Evolutionary conservation across 2,797 vertebrate genomes (phyloP), one percentile per base, ranked within the genome.

Genomic region (Gila robusta): DNA sequence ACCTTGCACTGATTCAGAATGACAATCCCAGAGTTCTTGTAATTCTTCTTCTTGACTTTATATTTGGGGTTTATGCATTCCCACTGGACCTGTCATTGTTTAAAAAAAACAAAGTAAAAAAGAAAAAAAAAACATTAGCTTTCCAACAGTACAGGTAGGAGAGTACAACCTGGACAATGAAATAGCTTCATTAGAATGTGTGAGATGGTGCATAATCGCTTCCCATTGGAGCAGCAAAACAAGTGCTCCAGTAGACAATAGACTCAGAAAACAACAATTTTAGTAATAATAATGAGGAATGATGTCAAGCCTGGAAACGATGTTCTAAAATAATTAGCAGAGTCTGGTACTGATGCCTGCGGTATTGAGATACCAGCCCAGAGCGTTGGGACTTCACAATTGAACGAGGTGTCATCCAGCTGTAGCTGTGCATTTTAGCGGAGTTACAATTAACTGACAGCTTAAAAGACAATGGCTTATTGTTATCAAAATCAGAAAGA

Each of bases 1-100:
- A 99, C 98, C 97, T 99, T 99, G 95, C 98, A 99, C 90, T 96
- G 97, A 91, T 97, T 99, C 85, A 99, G 96, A 89, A 99, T 99
- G 72, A 99, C 96, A 0, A 98, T 97, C 92, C 98, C 98, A 2
- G 98, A 99, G 93, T 99, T 99, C 94, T 96, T 99, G 93, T 99
- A 99, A 83, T 97, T 98, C 95, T 99, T 99, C 95, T 99, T 99
- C 96, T 99, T 99, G 23, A 95, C 94, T 94, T 95, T 97, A 93
- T 99, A 99, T 91, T 99, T 99, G 80, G 97, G 96, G 85, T 99
- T 99, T 67, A 99, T 96, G 91, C 98, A 99, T 39, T 97, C 97
- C 98, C 98, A 99, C 81, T 97, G 97, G 35, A 97, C 96, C 97
- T 92, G 86, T 17, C 90, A 54, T 54, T 49, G 49, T 47, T 28